Evolutionary conservation across 2,113 vertebrate genomes (phyloP), one percentile per base, ranked within the genome.

Genomic region (Lepus timidus): DNA sequence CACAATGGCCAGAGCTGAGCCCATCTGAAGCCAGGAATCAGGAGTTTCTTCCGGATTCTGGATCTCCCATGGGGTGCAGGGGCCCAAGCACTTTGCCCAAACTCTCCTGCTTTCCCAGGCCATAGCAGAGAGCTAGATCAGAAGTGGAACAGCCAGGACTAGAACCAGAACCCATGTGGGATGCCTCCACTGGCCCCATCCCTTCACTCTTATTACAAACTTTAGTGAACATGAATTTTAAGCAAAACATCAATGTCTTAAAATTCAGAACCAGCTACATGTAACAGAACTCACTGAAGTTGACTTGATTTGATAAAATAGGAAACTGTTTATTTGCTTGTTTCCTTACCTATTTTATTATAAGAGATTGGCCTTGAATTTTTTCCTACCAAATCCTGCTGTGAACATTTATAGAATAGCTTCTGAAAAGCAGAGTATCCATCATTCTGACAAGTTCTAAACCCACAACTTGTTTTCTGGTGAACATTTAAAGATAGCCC

Each of bases 381-480:
- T 85, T 58, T 39, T n/a, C n/a, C 31, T 70, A 16, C 12, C 4
- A 27, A 89, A 87, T 58, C 44, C 25, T 85, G 9, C 13, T 90
- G n/a, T 90, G 65, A 51, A 91, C 91, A 95, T 79, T 71, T 94
- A 83, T 51, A 85, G 85, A 94, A 31, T 16, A 36, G 29, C 49
- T 49, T 93, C 68, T 62, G 68, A 95, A 88, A 92, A 96, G n/a
- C 29, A 55, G n/a, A 79, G 6, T 85, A 92, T 55, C 29, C 27
- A 90, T 85, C 62, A 83, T 90, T 80, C 31, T 93, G 87, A 83
- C 67, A 97, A 90, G 61, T 68, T 95, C 44, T 93, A 90, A 94
- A 88, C 12, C 16, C 49, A 91, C 0, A 2, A 44, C 22, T 67
- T 83, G 22, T 82, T 94, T 94, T 78, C 73, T 82, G 36, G 51